Percentiles rank a stretch among this genome's conserved stretches.
These are phyloP conservation scores for Eumerus sabulonum DNA, from an alignment of 2,888 invertebrate genomes.

Conservation along the genomic window DNA sequence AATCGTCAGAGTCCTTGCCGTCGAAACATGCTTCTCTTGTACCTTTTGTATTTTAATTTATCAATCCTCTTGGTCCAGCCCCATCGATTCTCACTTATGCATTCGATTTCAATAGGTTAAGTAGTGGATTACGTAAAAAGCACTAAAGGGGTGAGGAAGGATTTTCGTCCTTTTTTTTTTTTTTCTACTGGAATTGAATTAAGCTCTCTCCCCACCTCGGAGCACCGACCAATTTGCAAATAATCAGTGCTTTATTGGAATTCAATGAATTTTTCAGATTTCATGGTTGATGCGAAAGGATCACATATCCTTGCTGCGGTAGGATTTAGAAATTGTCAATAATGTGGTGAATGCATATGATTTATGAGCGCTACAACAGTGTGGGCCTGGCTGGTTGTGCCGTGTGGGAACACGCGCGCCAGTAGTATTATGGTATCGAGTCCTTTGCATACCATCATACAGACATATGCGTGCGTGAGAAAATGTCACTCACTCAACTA, in stretches of 20 bases:
- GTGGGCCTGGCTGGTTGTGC: constrained; percentile 11
- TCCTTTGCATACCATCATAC: too few relatives aligned
- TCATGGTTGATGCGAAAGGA: too few relatives aligned
- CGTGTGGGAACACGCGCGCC: constrained; percentile 55
- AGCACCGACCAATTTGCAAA: too few relatives aligned
- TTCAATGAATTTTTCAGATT: constrained; percentile 46
- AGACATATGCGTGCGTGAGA: constrained; percentile 54
- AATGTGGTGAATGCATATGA: constrained; percentile 58
- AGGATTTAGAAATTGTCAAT: constrained; percentile 46
- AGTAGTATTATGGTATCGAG: constrained; percentile 38
- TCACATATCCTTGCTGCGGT: too few relatives aligned
- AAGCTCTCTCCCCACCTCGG: too few relatives aligned
- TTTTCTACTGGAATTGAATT: constrained; percentile 42
- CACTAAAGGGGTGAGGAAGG: constrained; percentile 5
- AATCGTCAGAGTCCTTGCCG: constrained; percentile 35
- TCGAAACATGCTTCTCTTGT: constrained; percentile 19
- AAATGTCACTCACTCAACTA: constrained; percentile 40
- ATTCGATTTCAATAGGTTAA: constrained; percentile 42
- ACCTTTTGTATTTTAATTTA: constrained; percentile 30
- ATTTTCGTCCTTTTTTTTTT: too few relatives aligned
- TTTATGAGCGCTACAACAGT: constrained; percentile 38
- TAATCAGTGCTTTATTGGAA: too few relatives aligned
- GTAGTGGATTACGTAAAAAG: constrained; percentile 64
- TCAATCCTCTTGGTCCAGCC: background rate
- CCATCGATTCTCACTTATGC: background rate